These are phyloP conservation scores for Bugulina stolonifera DNA, from an alignment of 2,888 invertebrate species.

Conservation along the genomic window DNA sequence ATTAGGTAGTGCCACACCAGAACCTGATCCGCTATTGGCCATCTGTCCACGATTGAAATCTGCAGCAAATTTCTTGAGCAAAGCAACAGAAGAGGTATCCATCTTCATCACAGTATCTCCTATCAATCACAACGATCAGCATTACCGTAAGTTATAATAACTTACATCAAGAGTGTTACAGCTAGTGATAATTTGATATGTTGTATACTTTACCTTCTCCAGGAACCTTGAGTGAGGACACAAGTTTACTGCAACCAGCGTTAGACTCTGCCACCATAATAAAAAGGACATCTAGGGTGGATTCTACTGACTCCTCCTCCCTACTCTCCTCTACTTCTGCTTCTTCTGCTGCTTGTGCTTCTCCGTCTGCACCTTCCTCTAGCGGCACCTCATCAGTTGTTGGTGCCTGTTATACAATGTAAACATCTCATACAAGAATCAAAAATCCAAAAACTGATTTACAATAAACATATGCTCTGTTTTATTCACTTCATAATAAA, in stretches of 20 bases:
- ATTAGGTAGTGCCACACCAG: background rate
- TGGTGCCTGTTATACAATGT: background rate
- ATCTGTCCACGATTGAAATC: background rate
- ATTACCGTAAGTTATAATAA: no score
- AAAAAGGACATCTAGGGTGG: background rate
- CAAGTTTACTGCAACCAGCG: background rate
- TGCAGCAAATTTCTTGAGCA: background rate
- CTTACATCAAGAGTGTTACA: no score
- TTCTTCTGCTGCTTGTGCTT: background rate
- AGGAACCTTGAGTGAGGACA: background rate
- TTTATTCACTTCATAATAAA: no score
- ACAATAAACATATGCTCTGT: no score
- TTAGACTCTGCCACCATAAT: background rate
- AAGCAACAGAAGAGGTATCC: background rate
- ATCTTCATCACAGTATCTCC: background rate
- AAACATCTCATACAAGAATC: background rate
- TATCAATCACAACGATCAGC: no score
- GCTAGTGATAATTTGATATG: no score
- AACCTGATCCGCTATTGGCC: background rate
- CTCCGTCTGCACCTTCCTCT: background rate
- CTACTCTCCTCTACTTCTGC: background rate
- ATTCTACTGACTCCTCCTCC: background rate
- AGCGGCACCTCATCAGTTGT: background rate
- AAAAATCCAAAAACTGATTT: no score
- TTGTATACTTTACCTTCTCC: conserved; percentile 23